A percentile compares a stretch with the other conserved stretches of the same genome.
These are phyloP conservation scores for Paralinhomoeus sp. DNA, from an alignment of 2,888 invertebrate species.

Conservation along the genomic window DNA sequence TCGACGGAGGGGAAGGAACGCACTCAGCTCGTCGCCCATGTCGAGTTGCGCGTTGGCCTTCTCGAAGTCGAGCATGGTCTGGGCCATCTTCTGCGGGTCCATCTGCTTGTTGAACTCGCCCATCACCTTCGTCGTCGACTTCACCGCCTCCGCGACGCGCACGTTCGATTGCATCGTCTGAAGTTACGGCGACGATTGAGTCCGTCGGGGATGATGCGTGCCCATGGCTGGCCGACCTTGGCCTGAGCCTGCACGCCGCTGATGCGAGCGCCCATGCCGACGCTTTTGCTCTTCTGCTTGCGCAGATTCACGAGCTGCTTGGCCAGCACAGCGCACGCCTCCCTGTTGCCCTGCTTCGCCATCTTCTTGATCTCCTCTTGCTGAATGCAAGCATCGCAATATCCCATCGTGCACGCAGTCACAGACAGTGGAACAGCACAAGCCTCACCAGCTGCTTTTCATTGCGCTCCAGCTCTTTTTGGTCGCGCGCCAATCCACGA, in stretches of 20 bases:
- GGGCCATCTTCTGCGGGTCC: slow-evolving; percentile 59
- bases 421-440: neutral
- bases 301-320: slow-evolving; percentile 65
- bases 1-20: too few species aligned
- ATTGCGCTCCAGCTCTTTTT: slow-evolving; percentile 54
- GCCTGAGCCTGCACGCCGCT: slow-evolving; percentile 55
- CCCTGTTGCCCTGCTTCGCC: slow-evolving; percentile 63
- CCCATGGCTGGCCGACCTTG: slow-evolving; percentile 34
- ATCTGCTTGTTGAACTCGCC: slow-evolving; percentile 58
- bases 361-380: slow-evolving; percentile 66
- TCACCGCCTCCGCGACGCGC: slow-evolving; percentile 64
- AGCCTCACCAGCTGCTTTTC: slow-evolving; percentile 54
- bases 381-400: slow-evolving; percentile 26
- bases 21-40: slow-evolving; percentile 86
- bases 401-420: neutral
- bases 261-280: slow-evolving; percentile 56
- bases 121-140: slow-evolving; percentile 68
- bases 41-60: slow-evolving; percentile 66
- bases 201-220: too few species aligned
- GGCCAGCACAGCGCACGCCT: slow-evolving; percentile 44
- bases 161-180: slow-evolving; percentile 62
- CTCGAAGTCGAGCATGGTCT: slow-evolving; percentile 58
- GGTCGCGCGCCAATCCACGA: slow-evolving; percentile 59
- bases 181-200: slow-evolving; percentile 3
- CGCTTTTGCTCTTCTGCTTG: slow-evolving; percentile 61